Evolutionary conservation across 2,888 invertebrate genomes (phyloP).

Genomic region (Ctenicera cuprea): DNA sequence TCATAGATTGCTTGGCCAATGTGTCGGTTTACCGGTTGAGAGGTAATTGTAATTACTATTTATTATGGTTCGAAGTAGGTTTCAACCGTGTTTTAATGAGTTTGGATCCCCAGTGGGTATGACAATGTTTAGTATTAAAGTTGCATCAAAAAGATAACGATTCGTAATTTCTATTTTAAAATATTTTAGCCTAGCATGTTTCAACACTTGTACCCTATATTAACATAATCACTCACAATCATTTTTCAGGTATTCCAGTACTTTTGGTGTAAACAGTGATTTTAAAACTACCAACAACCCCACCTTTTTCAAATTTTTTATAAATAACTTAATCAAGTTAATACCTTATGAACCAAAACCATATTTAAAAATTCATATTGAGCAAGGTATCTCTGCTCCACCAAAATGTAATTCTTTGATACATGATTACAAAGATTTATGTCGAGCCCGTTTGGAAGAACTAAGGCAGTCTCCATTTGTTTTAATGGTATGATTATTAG

Average conservation of each 20-base stretch:
- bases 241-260: constrained; percentile 43
- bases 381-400: constrained; percentile 31
- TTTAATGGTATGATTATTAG: constrained; percentile 24
- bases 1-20: no score
- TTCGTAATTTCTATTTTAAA: no score
- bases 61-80: no score
- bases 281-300: constrained; percentile 33
- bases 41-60: no score
- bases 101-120: no score
- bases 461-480: constrained; percentile 21
- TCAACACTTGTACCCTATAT: not conserved
- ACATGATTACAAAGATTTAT: constrained; percentile 45
- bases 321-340: constrained; percentile 27
- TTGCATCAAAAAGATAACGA: no score
- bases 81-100: no score
- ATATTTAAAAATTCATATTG: constrained; percentile 41
- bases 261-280: constrained; percentile 43
- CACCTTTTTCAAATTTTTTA: constrained; percentile 44
- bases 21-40: no score
- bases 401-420: constrained; percentile 36
- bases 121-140: no score
- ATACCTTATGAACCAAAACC: constrained; percentile 43
- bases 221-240: not conserved
- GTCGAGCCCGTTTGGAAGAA: constrained; percentile 39
- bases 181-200: no score